Base-by-base conservation (phyloP, 2,113 vertebrate genomes). In the Salvator merianae region DNA sequence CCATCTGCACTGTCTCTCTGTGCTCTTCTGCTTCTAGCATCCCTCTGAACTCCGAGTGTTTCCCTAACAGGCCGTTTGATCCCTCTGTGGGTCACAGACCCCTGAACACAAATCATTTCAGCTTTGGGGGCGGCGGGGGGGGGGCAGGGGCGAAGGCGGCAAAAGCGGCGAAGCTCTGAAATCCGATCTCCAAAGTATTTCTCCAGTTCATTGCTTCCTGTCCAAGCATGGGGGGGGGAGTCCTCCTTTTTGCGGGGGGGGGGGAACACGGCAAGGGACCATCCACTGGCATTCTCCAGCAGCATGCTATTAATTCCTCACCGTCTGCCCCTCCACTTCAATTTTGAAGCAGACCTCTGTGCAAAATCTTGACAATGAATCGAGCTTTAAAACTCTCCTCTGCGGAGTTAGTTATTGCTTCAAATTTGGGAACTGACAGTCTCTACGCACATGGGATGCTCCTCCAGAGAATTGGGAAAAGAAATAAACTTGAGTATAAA, bases 61-160 rank as follows among this genome's bases (percentile, higher is more conserved):
- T 98, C 97, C 96, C 94, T 96, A 97, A 89, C 85, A 91, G 83
- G 90, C 96, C 96, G 96, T 97, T 97, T 97, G 94, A 98, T 98
- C 97, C 97, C 97, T 96, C 95, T 84, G 95, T 95, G 95, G 98
- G 98, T 99, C 97, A 97, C 94, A 94, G 94, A 97, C 98, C 97
- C 96, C 94, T 84, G 84, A 97, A 97, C 97, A 99, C 98, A 99
- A 99, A 99, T 99, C 98, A 99, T 96, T 94, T 95, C 96, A 94
- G 94, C 91, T 94, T 92, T 96, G 93, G 78, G 94, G 96, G 95
- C 95, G 95, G 93, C 95, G 93, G 96, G 95, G 95, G 95, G 93
- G 96, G 93, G 95, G 91, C 94, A 93, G 96, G 94, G 1, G 43
- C 5, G 43, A 7, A 7, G 43, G 43, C 6, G 43, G 94, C 94